A percentile compares a stretch with the other conserved stretches of the same genome.
phyloP scores from a whole-genome alignment of 2,888 invertebrate genomes.

The Tineola bisselliella region DNA sequence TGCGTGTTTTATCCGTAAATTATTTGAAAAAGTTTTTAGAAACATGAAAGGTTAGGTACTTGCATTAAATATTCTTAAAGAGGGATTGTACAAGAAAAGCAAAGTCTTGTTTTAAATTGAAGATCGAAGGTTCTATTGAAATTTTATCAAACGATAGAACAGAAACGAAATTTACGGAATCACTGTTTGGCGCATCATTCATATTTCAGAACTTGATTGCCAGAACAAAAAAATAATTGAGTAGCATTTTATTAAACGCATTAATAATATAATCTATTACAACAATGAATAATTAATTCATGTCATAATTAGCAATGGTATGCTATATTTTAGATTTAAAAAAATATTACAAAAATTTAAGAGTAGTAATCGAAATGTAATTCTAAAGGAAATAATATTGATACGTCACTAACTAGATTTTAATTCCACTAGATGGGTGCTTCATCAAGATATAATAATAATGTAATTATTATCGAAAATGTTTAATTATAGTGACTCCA shows the following conservation, averaged over 20 bases:
- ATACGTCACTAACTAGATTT: too few relatives aligned
- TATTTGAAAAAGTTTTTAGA: conserved; percentile 41
- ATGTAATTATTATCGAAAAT: too few relatives aligned
- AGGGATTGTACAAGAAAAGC: conserved; percentile 61
- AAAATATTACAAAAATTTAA: too few relatives aligned
- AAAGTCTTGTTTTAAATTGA: conserved; percentile 58
- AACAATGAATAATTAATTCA: too few relatives aligned
- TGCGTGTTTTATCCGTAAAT: background rate
- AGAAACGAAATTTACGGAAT: conserved; percentile 53
- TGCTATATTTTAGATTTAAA: too few relatives aligned
- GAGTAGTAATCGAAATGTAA: too few relatives aligned
- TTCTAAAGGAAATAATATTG: too few relatives aligned
- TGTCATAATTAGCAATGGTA: too few relatives aligned
- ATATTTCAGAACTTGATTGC: conserved; percentile 14
- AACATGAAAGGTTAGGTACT: conserved; percentile 48
- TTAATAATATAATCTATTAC: background rate
- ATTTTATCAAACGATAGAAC: conserved; percentile 50
- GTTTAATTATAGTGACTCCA: background rate
- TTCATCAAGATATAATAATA: too few relatives aligned
- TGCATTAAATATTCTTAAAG: conserved; percentile 60
- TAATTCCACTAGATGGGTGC: too few relatives aligned
- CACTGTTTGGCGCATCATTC: conserved; percentile 39
- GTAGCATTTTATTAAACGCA: background rate
- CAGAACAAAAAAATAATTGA: background rate
- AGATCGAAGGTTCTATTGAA: conserved; percentile 49